phyloP scores from a whole-genome alignment of 2,113 vertebrate species.

The Chloroceryle aenea region DNA sequence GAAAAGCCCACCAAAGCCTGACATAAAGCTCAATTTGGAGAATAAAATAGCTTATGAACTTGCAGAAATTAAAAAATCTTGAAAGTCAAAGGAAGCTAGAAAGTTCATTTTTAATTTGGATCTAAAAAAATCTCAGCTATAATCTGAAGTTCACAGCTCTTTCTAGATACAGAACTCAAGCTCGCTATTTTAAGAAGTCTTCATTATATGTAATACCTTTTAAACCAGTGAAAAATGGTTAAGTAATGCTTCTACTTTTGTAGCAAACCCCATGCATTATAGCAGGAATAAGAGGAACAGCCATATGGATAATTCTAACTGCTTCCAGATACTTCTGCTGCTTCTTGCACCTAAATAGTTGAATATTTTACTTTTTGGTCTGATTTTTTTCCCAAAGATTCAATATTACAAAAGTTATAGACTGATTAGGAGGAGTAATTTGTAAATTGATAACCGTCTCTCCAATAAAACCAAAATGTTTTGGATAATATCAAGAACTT shows the following conservation, averaged over 20 bases:
- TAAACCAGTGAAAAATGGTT: not conserved
- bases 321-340: not conserved
- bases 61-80: not conserved
- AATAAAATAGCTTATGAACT: not conserved
- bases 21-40: not conserved
- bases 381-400: not conserved
- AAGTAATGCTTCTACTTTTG: not conserved
- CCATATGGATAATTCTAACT: not conserved
- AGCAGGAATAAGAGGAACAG: not conserved
- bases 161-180: not conserved
- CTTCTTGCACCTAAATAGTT: not conserved
- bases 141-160: not conserved
- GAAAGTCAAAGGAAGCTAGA: not conserved
- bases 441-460: not conserved
- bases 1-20: not conserved
- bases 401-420: not conserved
- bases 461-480: not conserved
- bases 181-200: not conserved
- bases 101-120: not conserved
- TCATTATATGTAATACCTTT: not conserved
- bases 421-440: not conserved
- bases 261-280: not conserved
- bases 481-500: not conserved
- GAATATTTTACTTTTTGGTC: not conserved
- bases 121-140: not conserved